Base-by-base conservation (phyloP, 2,113 vertebrate genomes). In the Heptranchias perlo region DNA sequence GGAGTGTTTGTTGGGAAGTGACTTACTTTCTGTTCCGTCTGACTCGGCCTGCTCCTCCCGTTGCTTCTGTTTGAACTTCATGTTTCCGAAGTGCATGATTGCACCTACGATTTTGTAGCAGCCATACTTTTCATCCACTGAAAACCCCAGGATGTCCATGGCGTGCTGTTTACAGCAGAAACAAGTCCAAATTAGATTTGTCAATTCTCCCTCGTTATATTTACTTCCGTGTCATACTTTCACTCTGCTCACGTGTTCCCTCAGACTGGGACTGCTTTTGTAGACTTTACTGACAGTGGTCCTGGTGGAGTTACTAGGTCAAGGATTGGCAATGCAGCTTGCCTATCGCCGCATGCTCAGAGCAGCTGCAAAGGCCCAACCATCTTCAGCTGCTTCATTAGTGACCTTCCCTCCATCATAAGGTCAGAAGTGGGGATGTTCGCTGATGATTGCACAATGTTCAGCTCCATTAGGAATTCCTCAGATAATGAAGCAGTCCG, bases 61-160 rank as follows among this genome's bases (percentile, higher is more conserved):
- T 97, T 98, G 99, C 97, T 98, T 99, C 82, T 98, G 99, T 97
- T 99, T 99, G 98, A 99, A 99, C 96, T 99, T 99, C 99, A 99
- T 99, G 97, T 99, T 99, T 96, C 99, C 99, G 0, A 99, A 99
- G 97, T 99, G 99, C 98, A 99, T 99, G 97, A 99, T 99, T 92
- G 99, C 98, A 0, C 99, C 99, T 35, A 99, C 98, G 86, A 99
- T 98, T 97, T 99, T 99, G 97, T 99, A 99, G 97, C 97, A 99
- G 97, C 98, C 98, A 0, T 98, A 98, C 96, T 99, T 99, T 97
- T 99, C 99, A 0, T 99, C 98, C 96, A 49, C 97, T 97, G 97
- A 99, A 99, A 96, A n/a, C n/a, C 99, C 99, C 94, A 99, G 97
- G 97, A 99, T 99, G 97, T 99, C 99, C 99, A 99, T 99, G 96